These are phyloP conservation scores for Lanius collurio DNA, from an alignment of 2,113 vertebrate species.

Conservation along the genomic window DNA sequence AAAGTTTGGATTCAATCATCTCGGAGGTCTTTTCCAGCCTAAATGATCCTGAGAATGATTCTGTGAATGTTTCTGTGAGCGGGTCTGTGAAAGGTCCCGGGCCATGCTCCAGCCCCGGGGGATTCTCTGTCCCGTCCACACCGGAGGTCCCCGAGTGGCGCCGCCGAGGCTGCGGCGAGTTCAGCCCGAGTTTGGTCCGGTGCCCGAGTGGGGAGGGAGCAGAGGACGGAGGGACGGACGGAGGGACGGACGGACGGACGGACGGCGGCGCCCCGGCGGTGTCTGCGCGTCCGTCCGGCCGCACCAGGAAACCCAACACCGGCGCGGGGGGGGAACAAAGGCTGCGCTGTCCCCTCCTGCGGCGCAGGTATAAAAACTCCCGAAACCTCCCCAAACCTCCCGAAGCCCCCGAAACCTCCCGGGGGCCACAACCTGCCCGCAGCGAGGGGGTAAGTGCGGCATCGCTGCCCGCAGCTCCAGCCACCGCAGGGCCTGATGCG, in stretches of 20 bases:
- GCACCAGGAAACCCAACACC: neutral
- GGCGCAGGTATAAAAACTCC: neutral
- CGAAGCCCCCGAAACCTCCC: neutral
- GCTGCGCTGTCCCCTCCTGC: neutral
- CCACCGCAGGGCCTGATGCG: neutral
- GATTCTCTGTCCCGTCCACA: neutral
- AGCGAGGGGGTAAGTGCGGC: neutral
- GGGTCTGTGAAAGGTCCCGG: neutral
- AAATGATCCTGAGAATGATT: accelerated
- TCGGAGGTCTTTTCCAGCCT: neutral
- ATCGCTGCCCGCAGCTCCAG: neutral
- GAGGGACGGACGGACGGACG: neutral
- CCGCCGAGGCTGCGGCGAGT: neutral
- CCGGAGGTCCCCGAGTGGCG: neutral
- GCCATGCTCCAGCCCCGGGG: neutral
- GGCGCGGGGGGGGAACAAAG: neutral
- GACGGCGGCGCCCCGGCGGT: neutral
- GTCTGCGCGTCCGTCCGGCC: neutral
- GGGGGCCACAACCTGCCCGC: neutral
- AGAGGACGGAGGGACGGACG: neutral
- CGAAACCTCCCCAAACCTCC: neutral
- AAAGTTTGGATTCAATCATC: accelerated
- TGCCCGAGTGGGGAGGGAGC: neutral
- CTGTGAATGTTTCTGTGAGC: accelerated
- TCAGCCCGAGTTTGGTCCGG: neutral